Conservation (phyloP, 2,113 vertebrate genomes). For the Arenaria interpres region DNA sequence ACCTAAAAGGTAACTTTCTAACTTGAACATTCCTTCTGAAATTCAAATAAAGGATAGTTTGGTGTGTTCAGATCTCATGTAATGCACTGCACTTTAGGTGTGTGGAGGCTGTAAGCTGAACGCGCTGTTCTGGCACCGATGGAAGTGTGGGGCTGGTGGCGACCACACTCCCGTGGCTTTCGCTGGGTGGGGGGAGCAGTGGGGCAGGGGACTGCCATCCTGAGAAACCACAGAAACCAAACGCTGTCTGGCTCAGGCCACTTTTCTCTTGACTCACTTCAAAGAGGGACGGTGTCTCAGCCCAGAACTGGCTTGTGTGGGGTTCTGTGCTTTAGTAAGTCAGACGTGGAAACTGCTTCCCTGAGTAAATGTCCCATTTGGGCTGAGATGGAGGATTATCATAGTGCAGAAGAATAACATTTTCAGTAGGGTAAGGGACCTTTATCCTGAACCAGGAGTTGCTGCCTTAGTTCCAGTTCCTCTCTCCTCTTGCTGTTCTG, state of each 20-base stretch:
- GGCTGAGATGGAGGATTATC: background rate
- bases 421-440: background rate
- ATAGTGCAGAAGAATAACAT: background rate
- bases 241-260: background rate
- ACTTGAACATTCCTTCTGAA: constrained; percentile 60
- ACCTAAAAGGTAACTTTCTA: constrained; percentile 21
- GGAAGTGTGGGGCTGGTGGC: background rate
- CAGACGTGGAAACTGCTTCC: background rate
- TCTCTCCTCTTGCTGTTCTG: background rate
- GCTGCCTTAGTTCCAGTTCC: background rate
- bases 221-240: background rate
- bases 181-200: background rate
- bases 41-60: constrained; percentile 38
- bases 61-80: background rate
- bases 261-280: background rate
- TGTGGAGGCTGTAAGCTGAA: background rate
- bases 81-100: constrained; percentile 59
- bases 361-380: background rate
- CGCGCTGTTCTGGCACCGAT: background rate
- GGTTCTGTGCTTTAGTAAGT: background rate
- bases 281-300: background rate
- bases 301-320: background rate
- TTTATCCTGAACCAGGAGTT: background rate
- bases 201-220: background rate
- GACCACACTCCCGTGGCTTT: background rate